These are phyloP conservation scores for Phylloscopus trochiloides DNA, from an alignment of 2,113 vertebrate species.

Conservation along the genomic window DNA sequence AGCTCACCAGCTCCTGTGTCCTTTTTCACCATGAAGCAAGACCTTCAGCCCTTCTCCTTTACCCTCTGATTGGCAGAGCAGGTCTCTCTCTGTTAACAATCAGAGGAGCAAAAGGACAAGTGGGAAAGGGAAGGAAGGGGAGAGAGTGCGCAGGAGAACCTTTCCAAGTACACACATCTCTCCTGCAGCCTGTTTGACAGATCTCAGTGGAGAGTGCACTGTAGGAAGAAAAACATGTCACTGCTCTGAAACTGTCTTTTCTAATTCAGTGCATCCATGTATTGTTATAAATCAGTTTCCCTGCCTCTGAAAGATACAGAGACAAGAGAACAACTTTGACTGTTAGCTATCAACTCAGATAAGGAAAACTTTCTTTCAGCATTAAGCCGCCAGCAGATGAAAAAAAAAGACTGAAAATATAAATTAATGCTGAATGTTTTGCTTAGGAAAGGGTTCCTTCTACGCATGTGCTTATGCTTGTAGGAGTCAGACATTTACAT, in stretches of 20 bases:
- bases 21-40: not conserved
- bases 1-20: not conserved
- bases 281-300: slow-evolving; percentile 75
- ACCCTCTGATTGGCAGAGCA: not conserved
- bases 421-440: not conserved
- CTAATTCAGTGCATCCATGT: slow-evolving; percentile 76
- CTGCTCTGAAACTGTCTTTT: slow-evolving; percentile 80
- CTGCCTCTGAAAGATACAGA: slow-evolving; percentile 58
- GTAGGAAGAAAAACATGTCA: slow-evolving; percentile 68
- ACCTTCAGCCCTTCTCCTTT: not conserved
- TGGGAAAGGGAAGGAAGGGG: not conserved
- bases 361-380: slow-evolving; percentile 50
- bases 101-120: not conserved
- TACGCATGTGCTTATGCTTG: not conserved
- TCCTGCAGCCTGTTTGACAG: slow-evolving; percentile 29
- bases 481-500: not conserved
- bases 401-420: slow-evolving; percentile 22
- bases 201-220: slow-evolving; percentile 47
- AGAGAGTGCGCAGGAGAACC: not conserved
- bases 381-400: slow-evolving; percentile 9
- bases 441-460: not conserved
- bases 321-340: slow-evolving; percentile 56
- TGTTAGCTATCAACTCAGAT: slow-evolving; percentile 67
- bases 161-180: slow-evolving; percentile 19
- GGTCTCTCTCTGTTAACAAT: not conserved